phyloP scores from a whole-genome alignment of 2,888 invertebrate genomes.

The Bombylius discolor region DNA sequence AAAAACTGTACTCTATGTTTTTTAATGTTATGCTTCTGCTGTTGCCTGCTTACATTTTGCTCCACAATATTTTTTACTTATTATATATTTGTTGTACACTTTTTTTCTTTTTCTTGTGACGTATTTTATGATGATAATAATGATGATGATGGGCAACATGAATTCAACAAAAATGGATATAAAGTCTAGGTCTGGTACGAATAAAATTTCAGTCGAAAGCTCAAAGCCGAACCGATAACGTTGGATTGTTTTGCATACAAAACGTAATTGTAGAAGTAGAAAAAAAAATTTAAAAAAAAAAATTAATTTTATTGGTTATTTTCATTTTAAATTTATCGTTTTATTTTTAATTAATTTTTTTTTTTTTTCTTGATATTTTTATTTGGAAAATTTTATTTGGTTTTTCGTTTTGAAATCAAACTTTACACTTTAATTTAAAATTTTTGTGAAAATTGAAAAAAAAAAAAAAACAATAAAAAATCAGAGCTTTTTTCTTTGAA shows the following conservation, averaged over 20 bases:
- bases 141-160: no score
- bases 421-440: no score
- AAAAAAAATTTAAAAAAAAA: neutral
- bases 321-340: neutral
- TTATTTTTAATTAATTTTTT: neutral
- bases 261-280: neutral
- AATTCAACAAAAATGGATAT: neutral
- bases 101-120: no score
- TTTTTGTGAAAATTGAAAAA: no score
- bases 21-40: no score
- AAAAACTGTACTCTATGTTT: no score
- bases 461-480: neutral
- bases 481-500: neutral
- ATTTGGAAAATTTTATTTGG: neutral
- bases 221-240: constrained; percentile 27
- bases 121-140: no score
- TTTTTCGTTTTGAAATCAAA: neutral
- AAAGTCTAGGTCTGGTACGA: constrained; percentile 4
- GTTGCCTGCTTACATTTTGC: no score
- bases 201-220: constrained; percentile 19
- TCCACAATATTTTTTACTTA: no score
- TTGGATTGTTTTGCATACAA: neutral
- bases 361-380: neutral
- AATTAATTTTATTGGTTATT: neutral
- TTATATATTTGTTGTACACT: no score